Base-by-base conservation (phyloP, 2,888 invertebrate species). In the Hydroisotoma schaefferi region DNA sequence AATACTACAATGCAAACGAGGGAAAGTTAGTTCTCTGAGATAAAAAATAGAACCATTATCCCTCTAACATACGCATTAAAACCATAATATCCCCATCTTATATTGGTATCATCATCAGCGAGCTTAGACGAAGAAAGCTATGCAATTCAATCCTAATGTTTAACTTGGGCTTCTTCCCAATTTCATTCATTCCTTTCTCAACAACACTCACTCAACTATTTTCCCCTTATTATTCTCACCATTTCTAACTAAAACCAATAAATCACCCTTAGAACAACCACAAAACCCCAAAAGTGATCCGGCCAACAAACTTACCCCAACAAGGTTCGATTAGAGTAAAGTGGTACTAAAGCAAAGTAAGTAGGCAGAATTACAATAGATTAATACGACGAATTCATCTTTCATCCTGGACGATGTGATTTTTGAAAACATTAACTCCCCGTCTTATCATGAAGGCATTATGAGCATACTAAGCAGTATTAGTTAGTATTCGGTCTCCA, bases 201-300 rank as follows among this genome's bases (percentile, higher is more conserved):
- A 46, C 46, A 46, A 46, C 46, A 46, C 46, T 46, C 46, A 8
- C 46, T 25, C 46, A 25, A 46, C 23, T 46, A 46, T 46, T 46
- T n/a, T 46, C 46, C 46, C 46, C 12, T 46, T 25, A 46, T 46
- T 46, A 46, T 46, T 46, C 46, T 23, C 46, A 46, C 46, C 46
- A 40, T 8, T 20, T 40, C 46, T 20, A 4, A 46, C 5, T 12
- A 8, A 25, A 25, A 46, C 23, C 25, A 22, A 46, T 46, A 46
- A 46, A 46, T 46, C 46, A 46, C 46, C 25, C 46, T 6, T 5
- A 25, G 15, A 46, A n/a, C n/a, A n/a, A 46, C 46, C 46, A 23
- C 46, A 46, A 46, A 46, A 46, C 25, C 46, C 12, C 6, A 25
- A 6, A 46, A 23, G 46, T 23, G 25, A 46, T 23, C 23, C 40